Conservation (phyloP, 2,113 vertebrate genomes). For the Fukomys damarensis region DNA sequence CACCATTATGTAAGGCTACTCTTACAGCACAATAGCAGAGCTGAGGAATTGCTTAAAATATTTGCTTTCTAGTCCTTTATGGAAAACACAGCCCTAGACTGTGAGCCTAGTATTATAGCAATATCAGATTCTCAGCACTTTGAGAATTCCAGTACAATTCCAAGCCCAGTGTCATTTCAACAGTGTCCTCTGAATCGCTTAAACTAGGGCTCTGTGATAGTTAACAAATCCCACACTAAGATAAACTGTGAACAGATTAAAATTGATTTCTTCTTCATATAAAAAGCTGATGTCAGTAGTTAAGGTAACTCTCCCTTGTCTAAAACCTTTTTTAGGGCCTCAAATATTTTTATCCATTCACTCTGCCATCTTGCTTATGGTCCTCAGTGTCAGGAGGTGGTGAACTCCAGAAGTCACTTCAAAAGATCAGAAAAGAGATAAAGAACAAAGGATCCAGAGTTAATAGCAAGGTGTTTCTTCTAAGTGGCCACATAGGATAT, state of each 20-base stretch:
- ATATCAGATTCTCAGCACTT: background rate
- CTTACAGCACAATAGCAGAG: background rate
- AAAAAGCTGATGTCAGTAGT: background rate
- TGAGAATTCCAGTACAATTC: background rate
- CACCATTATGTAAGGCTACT: background rate
- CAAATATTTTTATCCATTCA: background rate
- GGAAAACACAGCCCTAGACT: background rate
- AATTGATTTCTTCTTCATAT: background rate
- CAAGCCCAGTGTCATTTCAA: background rate
- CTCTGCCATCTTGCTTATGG: background rate
- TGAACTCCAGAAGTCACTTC: background rate
- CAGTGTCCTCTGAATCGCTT: background rate
- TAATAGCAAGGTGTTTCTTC: background rate
- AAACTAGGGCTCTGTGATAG: background rate
- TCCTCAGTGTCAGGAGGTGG: background rate
- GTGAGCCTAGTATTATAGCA: background rate
- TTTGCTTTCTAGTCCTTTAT: background rate
- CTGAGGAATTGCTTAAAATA: background rate
- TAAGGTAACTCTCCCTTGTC: background rate
- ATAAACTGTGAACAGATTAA: background rate
- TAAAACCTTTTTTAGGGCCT: background rate
- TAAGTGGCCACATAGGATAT: background rate
- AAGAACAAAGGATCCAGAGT: background rate
- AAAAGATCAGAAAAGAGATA: background rate
- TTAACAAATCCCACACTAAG: background rate